A percentile compares a stretch with the other conserved stretches of the same genome.
phyloP scores from a whole-genome alignment of 2,113 vertebrate genomes.

The Pseudorectes ferrugineus region DNA sequence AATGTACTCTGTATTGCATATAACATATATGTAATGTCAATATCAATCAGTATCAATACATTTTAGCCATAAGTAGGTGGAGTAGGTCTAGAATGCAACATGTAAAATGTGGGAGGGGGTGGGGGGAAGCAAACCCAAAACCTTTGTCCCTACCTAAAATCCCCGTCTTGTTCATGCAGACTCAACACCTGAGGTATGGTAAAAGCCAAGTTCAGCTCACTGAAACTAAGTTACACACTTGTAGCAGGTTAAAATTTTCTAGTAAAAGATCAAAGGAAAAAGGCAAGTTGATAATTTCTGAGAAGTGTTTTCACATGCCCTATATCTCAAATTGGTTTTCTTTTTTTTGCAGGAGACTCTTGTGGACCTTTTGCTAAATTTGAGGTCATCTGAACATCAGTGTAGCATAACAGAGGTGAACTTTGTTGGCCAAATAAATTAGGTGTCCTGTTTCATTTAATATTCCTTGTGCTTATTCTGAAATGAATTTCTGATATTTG shows the following conservation, averaged over 20 bases:
- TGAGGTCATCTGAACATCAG: background rate
- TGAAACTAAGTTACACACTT: background rate
- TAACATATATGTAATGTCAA: background rate
- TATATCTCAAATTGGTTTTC: background rate
- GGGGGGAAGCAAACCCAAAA: background rate
- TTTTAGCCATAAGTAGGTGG: background rate
- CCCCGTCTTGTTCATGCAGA: background rate
- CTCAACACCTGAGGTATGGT: background rate
- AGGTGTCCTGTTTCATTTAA: background rate
- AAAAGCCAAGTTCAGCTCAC: background rate
- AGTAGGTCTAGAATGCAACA: background rate
- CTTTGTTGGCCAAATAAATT: background rate
- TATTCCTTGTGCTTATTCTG: background rate
- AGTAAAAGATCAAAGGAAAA: background rate
- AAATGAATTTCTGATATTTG: background rate
- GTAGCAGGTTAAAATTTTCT: background rate
- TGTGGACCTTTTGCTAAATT: background rate
- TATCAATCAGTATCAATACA: background rate
- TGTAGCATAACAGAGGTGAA: background rate
- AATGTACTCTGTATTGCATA: background rate
- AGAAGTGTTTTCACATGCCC: background rate
- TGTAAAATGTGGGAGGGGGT: background rate
- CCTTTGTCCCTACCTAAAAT: background rate
- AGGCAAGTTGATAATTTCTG: background rate
- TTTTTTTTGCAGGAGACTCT: slow-evolving; percentile 12